Percentiles rank a stretch among this genome's conserved stretches.
phyloP scores from a whole-genome alignment of 1,140 invertebrate species.

The Caenorhabditis remanei region DNA sequence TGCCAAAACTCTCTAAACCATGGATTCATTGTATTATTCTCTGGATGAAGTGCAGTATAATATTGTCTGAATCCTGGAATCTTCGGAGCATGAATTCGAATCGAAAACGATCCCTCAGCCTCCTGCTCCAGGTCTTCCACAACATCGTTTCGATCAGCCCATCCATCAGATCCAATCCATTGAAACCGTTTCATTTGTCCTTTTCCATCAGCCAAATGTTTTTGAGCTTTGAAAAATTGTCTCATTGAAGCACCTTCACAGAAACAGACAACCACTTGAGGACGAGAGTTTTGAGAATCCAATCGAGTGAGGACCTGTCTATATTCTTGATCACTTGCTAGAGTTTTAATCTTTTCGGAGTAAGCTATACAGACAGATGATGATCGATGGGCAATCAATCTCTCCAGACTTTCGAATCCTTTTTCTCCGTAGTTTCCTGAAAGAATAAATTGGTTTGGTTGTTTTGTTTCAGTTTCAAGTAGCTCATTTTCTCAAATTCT shows the following conservation, averaged over 20 bases:
- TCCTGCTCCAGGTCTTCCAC: conserved; percentile 81
- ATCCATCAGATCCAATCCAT: conserved; percentile 76
- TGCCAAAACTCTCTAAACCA: conserved; percentile 87
- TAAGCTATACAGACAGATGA: conserved; percentile 83
- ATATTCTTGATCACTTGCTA: conserved; percentile 68
- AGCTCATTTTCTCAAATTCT: neutral
- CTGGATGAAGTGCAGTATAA: conserved; percentile 83
- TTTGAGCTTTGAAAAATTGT: conserved; percentile 83
- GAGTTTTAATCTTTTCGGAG: conserved; percentile 79
- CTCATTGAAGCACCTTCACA: conserved; percentile 86
- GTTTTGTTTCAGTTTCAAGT: neutral
- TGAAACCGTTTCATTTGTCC: conserved; percentile 69
- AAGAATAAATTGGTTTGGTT: neutral
- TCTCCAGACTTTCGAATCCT: conserved; percentile 85
- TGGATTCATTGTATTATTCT: conserved; percentile 83
- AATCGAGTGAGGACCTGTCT: conserved; percentile 46
- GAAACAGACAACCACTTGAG: conserved; percentile 86
- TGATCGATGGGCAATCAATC: conserved; percentile 80
- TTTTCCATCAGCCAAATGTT: conserved; percentile 77
- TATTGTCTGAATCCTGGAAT: conserved; percentile 77
- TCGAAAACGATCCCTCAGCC: conserved; percentile 85
- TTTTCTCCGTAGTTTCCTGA: conserved; percentile 87
- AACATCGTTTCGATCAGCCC: conserved; percentile 73
- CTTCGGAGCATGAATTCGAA: conserved; percentile 84
- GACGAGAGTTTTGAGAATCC: conserved; percentile 73